A percentile compares a stretch with the other conserved stretches of the same genome.
Evolutionary conservation across 2,797 vertebrate genomes (phyloP).

Genomic region (Potorous gilbertii): DNA sequence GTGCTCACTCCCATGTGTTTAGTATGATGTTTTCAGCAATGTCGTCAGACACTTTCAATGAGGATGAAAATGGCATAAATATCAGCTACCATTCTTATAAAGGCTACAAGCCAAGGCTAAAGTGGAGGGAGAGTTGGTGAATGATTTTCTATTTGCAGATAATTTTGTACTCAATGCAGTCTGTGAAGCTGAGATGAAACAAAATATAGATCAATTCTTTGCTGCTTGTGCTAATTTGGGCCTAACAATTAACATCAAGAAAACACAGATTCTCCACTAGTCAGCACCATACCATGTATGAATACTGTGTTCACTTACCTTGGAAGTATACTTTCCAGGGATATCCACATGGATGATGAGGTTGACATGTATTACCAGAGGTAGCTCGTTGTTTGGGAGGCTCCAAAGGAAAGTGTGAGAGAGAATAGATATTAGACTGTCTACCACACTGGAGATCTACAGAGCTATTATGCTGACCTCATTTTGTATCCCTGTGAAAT

Average conservation of each 20-base stretch:
- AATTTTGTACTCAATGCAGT: background rate
- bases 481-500: background rate
- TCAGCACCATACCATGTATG: background rate
- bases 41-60: background rate
- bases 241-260: background rate
- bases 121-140: background rate
- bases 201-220: background rate
- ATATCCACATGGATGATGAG: background rate
- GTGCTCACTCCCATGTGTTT: background rate
- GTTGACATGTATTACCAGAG: background rate
- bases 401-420: background rate
- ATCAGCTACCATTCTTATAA: background rate
- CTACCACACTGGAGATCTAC: background rate
- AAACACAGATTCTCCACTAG: background rate
- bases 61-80: background rate
- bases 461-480: background rate
- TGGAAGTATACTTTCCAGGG: background rate
- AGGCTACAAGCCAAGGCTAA: background rate
- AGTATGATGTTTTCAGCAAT: background rate
- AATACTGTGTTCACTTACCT: background rate
- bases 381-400: background rate
- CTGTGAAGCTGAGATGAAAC: background rate
- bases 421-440: background rate
- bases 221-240: background rate
- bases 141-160: background rate